Evolutionary conservation across 2,113 vertebrate species (phyloP), one percentile per base, ranked within the genome.

Genomic region (Cavia aperea): DNA sequence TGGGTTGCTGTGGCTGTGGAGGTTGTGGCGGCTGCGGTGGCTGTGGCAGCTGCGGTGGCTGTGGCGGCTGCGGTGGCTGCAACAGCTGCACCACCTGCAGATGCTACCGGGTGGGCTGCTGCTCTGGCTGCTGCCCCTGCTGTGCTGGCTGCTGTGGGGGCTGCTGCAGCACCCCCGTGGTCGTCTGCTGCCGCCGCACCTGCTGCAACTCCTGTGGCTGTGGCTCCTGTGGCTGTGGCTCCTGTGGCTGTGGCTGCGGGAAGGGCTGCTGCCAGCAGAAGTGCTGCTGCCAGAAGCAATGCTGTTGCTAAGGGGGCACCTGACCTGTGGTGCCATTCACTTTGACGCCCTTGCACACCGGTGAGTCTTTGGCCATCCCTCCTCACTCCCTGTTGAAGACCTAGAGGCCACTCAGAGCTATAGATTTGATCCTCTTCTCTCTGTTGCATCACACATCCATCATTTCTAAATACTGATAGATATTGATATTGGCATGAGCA

Each of bases 181-280:
- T 70, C n/a, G 66, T 62, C 49, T 92, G 82, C 88, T 87, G 31
- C 77, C 72, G 56, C 56, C 56, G 56, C 56, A 58, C 56, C 56
- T 58, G 49, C 49, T 9, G 66, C 9, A 15, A 33, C 33, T 36
- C 60, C 46, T 54, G 93, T 56, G 56, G 56, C 11, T 26, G 81
- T 0, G 0, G 54, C 36, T 46, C 29, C 54, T 24, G 89, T 5
- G 62, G 82, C 72, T 49, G 73, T 7, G 14, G 33, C 33, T 68
- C 66, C 82, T 82, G 65, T 0, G 86, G 88, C 82, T 82, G 58
- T 0, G 63, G 94, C 92, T 62, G 94, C 36, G 88, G 96, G 29
- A 92, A 94, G 79, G 93, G 96, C 82, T 96, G 96, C 0, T 93
- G 91, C 21, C 95, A 95, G 84, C 83, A 95, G 68, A 93, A 93